Base-by-base conservation (phyloP, 2,113 vertebrate genomes). In the Oryzias javanicus region DNA sequence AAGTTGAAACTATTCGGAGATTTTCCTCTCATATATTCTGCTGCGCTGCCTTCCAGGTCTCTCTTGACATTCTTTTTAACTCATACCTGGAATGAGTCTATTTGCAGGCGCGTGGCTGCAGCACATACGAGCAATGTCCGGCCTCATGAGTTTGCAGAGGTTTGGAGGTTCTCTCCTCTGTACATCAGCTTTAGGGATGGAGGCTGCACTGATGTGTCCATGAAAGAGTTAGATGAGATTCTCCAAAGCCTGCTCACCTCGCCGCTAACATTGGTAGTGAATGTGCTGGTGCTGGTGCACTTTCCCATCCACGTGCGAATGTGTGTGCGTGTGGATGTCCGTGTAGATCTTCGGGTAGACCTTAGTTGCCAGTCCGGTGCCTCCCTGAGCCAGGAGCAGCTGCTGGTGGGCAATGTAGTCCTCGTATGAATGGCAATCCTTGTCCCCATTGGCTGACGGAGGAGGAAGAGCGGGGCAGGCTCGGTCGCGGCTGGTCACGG, bases 311-410 rank as follows among this genome's bases (percentile, higher is more conserved):
- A 96, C 92, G 5, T 96, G 94, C 0, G 96, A 89, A 81, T 95
- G 94, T 4, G 95, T 91, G 89, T 95, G 93, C 18, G 95, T 90
- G 92, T 95, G 94, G 64, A 98, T 94, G 74, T 98, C 97, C 0
- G 96, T 95, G 86, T 96, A 98, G 67, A 97, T 93, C 84, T 95
- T 98, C 29, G 96, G 94, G 88, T 97, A 97, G 83, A 96, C 92
- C 88, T 97, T 98, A 25, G 95, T 90, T 16, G 86, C 89, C 76
- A 90, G 27, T 40, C 81, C 0, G 41, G 88, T 1, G 81, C 92
- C 91, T 2, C 88, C 89, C 6, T 94, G 92, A 42, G 92, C 81
- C 70, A 95, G 88, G 50, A 96, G 88, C 71, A 95, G 88, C 82
- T 96, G 95, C 66, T 90, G 91, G 42, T 93, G 89, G 25, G 88